Evolutionary conservation across 2,113 vertebrate species (phyloP), one percentile per base, ranked within the genome.

Genomic region (Melanerpes aurifrons): DNA sequence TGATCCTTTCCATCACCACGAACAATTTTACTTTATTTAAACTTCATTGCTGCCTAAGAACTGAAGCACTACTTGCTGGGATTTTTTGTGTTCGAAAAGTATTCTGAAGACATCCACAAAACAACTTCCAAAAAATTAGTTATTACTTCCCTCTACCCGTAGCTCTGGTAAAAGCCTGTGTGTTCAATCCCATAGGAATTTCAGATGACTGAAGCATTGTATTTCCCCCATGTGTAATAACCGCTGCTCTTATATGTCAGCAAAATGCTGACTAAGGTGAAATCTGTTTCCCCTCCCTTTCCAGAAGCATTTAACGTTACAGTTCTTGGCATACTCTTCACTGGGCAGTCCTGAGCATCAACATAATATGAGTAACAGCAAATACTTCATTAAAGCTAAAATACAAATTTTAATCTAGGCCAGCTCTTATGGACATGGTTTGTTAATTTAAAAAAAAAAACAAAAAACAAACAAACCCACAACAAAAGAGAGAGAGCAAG

Each of bases 121-220:
- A 76, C 25, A 82, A 63, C 62, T 84, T 81, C n/a, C 66, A 77
- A 77, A 79, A 73, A 91, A 69, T 66, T n/a, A 71, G 80, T 71
- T 91, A 86, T 62, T 86, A 72, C 21, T 72, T 87, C 29, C 40
- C 14, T 69, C 86, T 86, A n/a, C 40, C 45, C 1, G 0, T 18
- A 84, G 81, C 14, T 15, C 73, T 56, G n/a, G 22, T 86, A 77
- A 75, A 91, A 78, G 59, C 79, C 76, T 59, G 16, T 37, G 35
- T 2, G 0, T 66, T 89, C 87, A 90, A 37, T 82, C 89, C 82
- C 92, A 26, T 0, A 62, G 82, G 93, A 86, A 92, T 90, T 92
- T 89, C 82, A 83, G 87, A 92, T 80, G 89, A 78, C 82, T 75
- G 91, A 88, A 92, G 86, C 91, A 82, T 7, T 95, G 45, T 75